Conservation (phyloP, 2,113 vertebrate genomes). For the western clawed frog (Xenopus tropicalis) region UCB_Xtro_10.0 CM004443.2:50284001-50284500, state of each 20-base stretch:
- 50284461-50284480: no score
- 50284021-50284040: constrained; percentile 51
- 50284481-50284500: no score
- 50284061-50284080: constrained; percentile 31
- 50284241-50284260: background rate
- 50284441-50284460: no score
- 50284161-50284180: background rate
- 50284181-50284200: background rate
- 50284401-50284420: no score
- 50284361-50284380: background rate
- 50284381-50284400: background rate
- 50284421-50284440: no score
- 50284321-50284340: background rate
- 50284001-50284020: constrained; percentile 48
- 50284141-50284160: constrained; percentile 48
- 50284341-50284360: constrained; percentile 17
- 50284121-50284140: constrained; percentile 16
- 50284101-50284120: constrained; percentile 58
- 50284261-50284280: background rate
- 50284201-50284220: constrained; percentile 5
- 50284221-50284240: background rate
- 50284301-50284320: background rate
- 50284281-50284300: background rate
- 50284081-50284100: constrained; percentile 64
- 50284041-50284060: constrained; percentile 51